phyloP scores from a whole-genome alignment of 53 echinoderm and acorn worm species.

The Crossaster papposus region DNA sequence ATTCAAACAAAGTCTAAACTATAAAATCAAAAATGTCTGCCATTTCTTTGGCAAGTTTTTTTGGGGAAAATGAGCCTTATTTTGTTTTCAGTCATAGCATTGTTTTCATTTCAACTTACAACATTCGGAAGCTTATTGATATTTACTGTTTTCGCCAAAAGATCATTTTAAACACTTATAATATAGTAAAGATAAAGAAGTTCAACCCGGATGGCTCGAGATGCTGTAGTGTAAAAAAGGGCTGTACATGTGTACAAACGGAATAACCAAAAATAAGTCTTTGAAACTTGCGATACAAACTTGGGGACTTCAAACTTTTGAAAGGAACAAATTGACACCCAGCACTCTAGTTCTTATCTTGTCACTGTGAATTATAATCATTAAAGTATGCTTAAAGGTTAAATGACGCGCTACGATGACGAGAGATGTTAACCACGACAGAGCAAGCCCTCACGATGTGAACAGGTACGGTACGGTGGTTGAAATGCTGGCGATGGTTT shows the following conservation, averaged over 20 bases:
- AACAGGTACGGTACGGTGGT: neutral
- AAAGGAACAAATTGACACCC: neutral
- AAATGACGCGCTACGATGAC: constrained; percentile 11
- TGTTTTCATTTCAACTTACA: neutral
- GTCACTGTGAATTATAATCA: constrained; percentile 10
- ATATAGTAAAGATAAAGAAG: no score
- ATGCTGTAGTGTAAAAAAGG: no score
- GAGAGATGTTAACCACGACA: constrained; percentile 9
- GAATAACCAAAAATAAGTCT: no score
- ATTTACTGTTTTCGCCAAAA: neutral
- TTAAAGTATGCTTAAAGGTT: constrained; percentile 14
- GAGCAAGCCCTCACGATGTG: neutral
- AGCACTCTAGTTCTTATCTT: constrained; percentile 40
- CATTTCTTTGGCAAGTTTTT: no score
- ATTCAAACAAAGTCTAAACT: no score
- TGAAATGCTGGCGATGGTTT: neutral
- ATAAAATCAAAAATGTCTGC: no score
- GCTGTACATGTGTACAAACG: no score
- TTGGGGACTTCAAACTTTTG: no score
- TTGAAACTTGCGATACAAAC: no score
- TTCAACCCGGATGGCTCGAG: no score
- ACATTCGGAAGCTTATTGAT: neutral
- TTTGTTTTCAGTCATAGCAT: neutral
- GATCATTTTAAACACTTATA: no score
- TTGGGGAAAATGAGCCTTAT: neutral